Percentiles rank a stretch among this genome's conserved stretches.
Conservation (phyloP, 2,888 invertebrate genomes). For the Steinernema carpocapsae region DNA sequence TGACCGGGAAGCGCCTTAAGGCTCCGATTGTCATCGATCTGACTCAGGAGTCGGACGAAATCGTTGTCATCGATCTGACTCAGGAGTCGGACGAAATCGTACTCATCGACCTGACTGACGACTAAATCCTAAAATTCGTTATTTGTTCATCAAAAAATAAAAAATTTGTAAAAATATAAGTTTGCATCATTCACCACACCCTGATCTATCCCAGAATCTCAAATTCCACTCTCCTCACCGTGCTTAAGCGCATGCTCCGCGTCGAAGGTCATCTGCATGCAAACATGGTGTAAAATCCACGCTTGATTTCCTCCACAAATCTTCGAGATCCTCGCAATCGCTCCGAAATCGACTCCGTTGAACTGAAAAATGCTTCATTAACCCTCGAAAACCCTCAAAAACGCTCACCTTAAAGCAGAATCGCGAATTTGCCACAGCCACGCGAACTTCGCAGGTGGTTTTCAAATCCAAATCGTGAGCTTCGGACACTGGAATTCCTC, state of each 20-base stretch:
- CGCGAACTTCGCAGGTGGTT: neutral
- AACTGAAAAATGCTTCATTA: neutral
- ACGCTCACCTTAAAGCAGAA: conserved; percentile 7
- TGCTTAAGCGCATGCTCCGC: conserved; percentile 3
- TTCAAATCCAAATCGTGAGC: conserved; percentile 2
- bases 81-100: too few relatives aligned
- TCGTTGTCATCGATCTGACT: too few relatives aligned
- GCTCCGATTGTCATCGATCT: too few relatives aligned
- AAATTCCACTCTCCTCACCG: neutral
- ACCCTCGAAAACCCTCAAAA: neutral
- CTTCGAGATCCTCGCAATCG: neutral
- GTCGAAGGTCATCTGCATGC: neutral
- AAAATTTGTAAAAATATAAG: too few relatives aligned
- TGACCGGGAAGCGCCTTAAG: too few relatives aligned
- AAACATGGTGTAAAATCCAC: conserved; percentile 4
- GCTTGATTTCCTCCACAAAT: neutral
- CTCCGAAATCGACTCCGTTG: conserved; percentile 12
- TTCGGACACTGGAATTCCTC: neutral
- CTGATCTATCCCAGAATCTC: too few relatives aligned
- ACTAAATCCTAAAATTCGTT: too few relatives aligned
- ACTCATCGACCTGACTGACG: too few relatives aligned
- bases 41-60: too few relatives aligned
- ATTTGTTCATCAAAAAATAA: too few relatives aligned
- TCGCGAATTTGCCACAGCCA: neutral
- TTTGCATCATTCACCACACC: too few relatives aligned